phyloP scores from a whole-genome alignment of 2,888 invertebrate species.

The Caenorhabditis sp. region DNA sequence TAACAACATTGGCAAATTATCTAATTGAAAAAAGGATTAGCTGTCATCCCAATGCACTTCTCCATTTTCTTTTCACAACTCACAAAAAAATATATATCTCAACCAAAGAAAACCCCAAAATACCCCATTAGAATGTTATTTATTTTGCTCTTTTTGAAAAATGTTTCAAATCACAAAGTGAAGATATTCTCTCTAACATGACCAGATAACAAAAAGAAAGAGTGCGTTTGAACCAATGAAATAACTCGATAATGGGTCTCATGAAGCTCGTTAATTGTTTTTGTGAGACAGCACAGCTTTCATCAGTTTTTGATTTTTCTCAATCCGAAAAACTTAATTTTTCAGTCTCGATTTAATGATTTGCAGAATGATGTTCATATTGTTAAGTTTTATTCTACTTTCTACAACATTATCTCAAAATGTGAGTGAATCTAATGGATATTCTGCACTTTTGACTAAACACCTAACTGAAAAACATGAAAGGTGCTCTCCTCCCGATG shows the following conservation, averaged over 20 bases:
- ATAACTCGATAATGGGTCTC: conserved; percentile 42
- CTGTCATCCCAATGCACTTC: background rate
- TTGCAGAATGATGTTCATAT: background rate
- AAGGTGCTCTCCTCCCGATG: conserved; percentile 61
- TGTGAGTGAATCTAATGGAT: conserved; percentile 11
- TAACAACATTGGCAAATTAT: too few relatives aligned
- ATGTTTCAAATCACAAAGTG: background rate
- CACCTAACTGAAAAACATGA: conserved; percentile 52
- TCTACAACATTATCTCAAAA: background rate
- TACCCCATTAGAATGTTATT: background rate
- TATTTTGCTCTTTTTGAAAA: too few relatives aligned
- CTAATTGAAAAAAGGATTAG: background rate
- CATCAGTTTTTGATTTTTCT: background rate
- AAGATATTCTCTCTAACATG: background rate
- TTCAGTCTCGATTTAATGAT: too few relatives aligned
- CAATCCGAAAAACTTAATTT: too few relatives aligned
- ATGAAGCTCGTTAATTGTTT: conserved; percentile 37
- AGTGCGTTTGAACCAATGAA: conserved; percentile 10
- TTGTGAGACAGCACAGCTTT: background rate
- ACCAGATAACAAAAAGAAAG: background rate
- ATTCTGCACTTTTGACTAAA: conserved; percentile 31
- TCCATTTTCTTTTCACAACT: background rate
- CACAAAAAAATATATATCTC: background rate
- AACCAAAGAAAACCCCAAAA: background rate
- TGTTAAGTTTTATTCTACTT: too few relatives aligned